Percentiles rank a stretch among this genome's conserved stretches.
phyloP scores from a whole-genome alignment of 2,888 invertebrate species.

The Hypolimnas misippus region DNA sequence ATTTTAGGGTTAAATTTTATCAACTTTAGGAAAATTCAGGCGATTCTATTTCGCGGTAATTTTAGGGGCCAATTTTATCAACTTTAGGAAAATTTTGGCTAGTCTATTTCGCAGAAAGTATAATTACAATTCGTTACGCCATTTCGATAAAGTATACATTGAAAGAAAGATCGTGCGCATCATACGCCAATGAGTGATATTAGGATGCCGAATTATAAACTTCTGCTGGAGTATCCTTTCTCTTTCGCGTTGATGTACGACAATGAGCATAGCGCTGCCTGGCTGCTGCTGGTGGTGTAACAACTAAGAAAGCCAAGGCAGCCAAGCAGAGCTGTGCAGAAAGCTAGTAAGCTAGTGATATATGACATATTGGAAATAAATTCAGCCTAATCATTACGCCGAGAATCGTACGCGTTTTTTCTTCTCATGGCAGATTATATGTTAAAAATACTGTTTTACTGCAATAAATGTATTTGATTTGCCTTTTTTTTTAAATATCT shows the following conservation, averaged over 20 bases:
- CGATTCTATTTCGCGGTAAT: too few species aligned
- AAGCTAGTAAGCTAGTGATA: conserved; percentile 41
- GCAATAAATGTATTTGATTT: neutral
- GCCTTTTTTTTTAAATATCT: too few species aligned
- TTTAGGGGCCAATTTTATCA: too few species aligned
- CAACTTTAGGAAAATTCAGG: too few species aligned
- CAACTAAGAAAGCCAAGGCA: conserved; percentile 49
- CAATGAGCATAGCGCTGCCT: conserved; percentile 36
- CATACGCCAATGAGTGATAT: too few species aligned
- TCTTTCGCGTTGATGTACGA: neutral
- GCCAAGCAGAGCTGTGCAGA: conserved; percentile 57
- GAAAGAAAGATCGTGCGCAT: too few species aligned
- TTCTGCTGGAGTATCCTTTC: neutral
- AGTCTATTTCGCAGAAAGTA: too few species aligned
- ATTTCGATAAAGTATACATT: too few species aligned
- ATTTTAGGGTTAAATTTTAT: too few species aligned
- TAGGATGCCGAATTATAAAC: neutral
- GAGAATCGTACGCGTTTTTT: conserved; percentile 11
- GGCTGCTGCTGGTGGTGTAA: conserved; percentile 32
- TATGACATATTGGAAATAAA: conserved; percentile 9
- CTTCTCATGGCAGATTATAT: neutral
- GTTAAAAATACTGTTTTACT: neutral
- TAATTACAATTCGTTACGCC: too few species aligned
- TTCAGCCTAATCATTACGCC: neutral
- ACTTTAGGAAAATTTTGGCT: too few species aligned